Conservation (phyloP, 2,797 vertebrate species). For the Lycodopsis pacificus region DNA sequence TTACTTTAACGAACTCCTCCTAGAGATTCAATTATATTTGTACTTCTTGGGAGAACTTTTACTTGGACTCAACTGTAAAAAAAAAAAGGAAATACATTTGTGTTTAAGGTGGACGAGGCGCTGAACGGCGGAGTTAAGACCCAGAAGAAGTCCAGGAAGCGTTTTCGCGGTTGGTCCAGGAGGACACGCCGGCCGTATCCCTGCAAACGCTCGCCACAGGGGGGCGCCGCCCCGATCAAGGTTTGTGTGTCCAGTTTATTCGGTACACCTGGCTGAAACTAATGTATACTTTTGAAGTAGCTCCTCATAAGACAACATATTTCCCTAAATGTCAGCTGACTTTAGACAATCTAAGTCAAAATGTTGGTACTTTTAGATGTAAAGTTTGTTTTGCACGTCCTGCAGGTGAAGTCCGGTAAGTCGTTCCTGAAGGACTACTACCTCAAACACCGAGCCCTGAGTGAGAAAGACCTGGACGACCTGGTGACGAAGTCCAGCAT, state of each 20-base stretch:
- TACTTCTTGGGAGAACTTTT: not conserved
- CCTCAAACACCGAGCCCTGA: constrained; percentile 92
- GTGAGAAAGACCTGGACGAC: constrained; percentile 94
- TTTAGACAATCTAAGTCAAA: no score
- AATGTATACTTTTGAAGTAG: no score
- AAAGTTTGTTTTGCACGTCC: not conserved
- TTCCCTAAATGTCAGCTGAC: no score
- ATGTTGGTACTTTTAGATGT: no score
- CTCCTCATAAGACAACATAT: no score
- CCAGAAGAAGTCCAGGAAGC: constrained; percentile 91
- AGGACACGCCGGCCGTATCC: constrained; percentile 82
- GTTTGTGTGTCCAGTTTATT: constrained; percentile 62
- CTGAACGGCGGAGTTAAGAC: constrained; percentile 89
- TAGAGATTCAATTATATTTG: not conserved
- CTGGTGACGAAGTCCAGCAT: constrained; percentile 94
- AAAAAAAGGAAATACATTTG: no score
- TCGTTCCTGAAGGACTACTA: constrained; percentile 95
- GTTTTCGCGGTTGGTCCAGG: constrained; percentile 90
- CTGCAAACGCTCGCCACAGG: constrained; percentile 81
- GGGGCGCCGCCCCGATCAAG: constrained; percentile 81
- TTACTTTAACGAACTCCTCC: no score
- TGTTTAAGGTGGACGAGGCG: constrained; percentile 73
- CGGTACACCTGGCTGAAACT: not conserved
- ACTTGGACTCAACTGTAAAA: no score
- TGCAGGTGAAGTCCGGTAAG: constrained; percentile 89